Percentiles rank a stretch among this genome's conserved stretches.
phyloP scores from a whole-genome alignment of 2,797 vertebrate genomes.

The Pantherophis alleghaniensis region DNA sequence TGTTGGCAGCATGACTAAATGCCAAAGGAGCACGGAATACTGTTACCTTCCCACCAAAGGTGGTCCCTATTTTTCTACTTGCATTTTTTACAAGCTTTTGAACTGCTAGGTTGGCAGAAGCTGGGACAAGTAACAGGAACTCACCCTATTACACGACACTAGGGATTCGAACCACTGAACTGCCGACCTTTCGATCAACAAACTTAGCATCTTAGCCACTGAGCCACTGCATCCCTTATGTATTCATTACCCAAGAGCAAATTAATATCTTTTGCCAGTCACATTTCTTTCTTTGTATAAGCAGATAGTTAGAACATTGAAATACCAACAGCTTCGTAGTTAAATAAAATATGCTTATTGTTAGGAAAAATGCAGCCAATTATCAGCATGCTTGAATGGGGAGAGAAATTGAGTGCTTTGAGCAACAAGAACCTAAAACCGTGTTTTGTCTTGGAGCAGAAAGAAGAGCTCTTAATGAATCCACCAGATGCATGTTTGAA shows the following conservation, averaged over 20 bases:
- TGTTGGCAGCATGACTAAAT: too few relatives aligned
- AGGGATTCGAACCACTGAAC: too few relatives aligned
- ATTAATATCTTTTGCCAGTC: constrained; percentile 28
- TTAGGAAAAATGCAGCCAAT: background rate
- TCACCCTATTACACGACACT: too few relatives aligned
- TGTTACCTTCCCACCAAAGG: too few relatives aligned
- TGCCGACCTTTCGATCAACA: too few relatives aligned
- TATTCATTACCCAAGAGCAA: constrained; percentile 28
- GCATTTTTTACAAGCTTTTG: too few relatives aligned
- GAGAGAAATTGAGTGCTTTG: too few relatives aligned
- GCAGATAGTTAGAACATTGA: constrained; percentile 28
- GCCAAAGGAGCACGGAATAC: too few relatives aligned
- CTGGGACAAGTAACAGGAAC: too few relatives aligned
- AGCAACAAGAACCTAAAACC: background rate
- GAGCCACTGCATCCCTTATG: background rate
- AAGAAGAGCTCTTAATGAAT: background rate
- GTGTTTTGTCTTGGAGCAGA: background rate
- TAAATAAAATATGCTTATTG: background rate
- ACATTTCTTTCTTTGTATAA: constrained; percentile 35
- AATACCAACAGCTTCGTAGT: constrained; percentile 14
- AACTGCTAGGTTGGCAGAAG: too few relatives aligned
- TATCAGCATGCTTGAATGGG: background rate
- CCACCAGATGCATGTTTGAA: background rate
- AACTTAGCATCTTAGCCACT: too few relatives aligned
- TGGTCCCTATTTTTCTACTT: too few relatives aligned